Evolutionary conservation across 2,888 invertebrate species (phyloP).

Genomic region (Acanthosepion lycidas): DNA sequence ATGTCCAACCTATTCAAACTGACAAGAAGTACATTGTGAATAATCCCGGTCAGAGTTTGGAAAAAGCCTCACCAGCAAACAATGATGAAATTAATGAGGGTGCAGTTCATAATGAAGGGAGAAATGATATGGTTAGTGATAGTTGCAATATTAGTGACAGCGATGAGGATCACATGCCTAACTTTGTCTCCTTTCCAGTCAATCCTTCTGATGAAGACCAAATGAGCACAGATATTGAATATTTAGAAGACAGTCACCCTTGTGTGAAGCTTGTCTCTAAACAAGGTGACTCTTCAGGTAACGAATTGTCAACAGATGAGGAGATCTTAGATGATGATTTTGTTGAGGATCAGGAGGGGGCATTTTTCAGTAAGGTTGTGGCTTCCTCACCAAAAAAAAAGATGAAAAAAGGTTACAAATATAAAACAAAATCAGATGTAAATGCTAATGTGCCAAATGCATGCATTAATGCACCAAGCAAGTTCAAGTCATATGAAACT

Average conservation of each 20-base stretch:
- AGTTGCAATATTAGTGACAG: not conserved
- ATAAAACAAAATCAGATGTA: not conserved
- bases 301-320: not conserved
- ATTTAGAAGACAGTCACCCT: not conserved
- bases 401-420: not conserved
- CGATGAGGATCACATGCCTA: not conserved
- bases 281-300: not conserved
- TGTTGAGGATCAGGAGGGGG: not conserved
- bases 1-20: not conserved
- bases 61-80: not conserved
- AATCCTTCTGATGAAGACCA: not conserved
- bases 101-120: not conserved
- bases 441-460: not conserved
- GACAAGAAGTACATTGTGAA: not conserved
- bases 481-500: not conserved
- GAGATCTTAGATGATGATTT: not conserved
- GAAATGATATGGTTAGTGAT: not conserved
- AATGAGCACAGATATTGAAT: slow-evolving; percentile 34
- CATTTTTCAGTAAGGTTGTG: not conserved
- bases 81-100: not conserved
- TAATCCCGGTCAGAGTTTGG: not conserved
- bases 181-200: not conserved
- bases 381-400: not conserved
- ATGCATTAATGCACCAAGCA: not conserved
- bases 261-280: not conserved